Evolutionary conservation across 2,888 invertebrate genomes (phyloP).

Genomic region (Troides oblongomaculatus): DNA sequence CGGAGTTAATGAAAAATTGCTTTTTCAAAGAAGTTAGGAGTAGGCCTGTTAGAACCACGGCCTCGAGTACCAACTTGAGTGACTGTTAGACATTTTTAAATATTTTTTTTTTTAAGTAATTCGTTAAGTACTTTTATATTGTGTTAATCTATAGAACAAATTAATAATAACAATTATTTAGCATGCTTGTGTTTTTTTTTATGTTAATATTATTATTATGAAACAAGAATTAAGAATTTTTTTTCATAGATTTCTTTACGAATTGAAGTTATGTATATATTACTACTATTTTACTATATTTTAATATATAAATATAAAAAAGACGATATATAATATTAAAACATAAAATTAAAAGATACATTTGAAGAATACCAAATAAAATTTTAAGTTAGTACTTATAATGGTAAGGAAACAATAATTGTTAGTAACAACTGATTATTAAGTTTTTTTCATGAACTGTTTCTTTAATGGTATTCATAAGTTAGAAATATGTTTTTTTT

Average conservation of each 20-base stretch:
- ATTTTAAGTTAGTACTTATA: too few relatives aligned
- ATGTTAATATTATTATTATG: not conserved
- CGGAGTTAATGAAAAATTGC: constrained; percentile 17
- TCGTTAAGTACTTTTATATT: not conserved
- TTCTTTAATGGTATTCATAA: too few relatives aligned
- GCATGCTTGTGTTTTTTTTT: not conserved
- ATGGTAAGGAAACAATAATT: too few relatives aligned
- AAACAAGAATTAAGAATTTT: not conserved
- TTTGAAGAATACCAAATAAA: too few relatives aligned
- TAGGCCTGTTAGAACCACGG: constrained; percentile 13
- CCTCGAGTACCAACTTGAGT: constrained; percentile 2
- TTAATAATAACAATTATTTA: not conserved
- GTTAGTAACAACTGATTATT: too few relatives aligned
- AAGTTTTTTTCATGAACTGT: too few relatives aligned
- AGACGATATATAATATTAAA: too few relatives aligned
- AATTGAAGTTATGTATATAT: too few relatives aligned
- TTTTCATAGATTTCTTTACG: not conserved
- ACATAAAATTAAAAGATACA: too few relatives aligned
- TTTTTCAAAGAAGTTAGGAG: constrained; percentile 18
- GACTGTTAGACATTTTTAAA: not conserved
- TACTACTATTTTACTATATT: too few relatives aligned
- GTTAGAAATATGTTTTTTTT: not conserved
- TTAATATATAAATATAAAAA: too few relatives aligned
- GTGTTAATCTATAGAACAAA: not conserved
- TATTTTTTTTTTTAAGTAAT: not conserved